These are phyloP conservation scores for Trichogramma pretiosum DNA, from an alignment of 1,140 invertebrate species.

Conservation along the genomic window DNA sequence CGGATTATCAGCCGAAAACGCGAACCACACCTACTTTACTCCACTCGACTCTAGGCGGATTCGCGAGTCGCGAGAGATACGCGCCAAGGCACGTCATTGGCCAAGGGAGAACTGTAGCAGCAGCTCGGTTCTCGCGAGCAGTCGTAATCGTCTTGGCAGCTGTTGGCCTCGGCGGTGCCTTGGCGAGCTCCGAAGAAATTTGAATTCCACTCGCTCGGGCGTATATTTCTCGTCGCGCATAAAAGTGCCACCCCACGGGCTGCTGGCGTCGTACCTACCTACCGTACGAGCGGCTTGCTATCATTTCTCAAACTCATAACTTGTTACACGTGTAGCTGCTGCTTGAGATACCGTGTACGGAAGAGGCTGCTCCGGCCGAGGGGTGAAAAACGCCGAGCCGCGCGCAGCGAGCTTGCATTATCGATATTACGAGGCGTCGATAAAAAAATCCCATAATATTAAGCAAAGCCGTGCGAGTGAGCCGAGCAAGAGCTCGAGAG, in stretches of 20 bases:
- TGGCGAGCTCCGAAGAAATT: too few relatives aligned
- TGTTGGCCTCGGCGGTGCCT: too few relatives aligned
- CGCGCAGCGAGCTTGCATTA: slow-evolving; percentile 36
- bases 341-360: too few relatives aligned
- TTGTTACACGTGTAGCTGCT: slow-evolving; percentile 40
- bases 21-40: too few relatives aligned
- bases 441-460: slow-evolving; percentile 47
- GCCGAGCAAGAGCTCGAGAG: not conserved
- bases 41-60: too few relatives aligned
- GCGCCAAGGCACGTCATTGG: slow-evolving; percentile 21
- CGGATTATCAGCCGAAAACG: too few relatives aligned
- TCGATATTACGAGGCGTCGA: slow-evolving; percentile 45
- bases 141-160: too few relatives aligned
- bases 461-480: slow-evolving; percentile 33
- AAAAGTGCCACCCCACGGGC: not conserved
- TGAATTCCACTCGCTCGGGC: too few relatives aligned
- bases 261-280: too few relatives aligned
- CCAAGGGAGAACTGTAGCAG: slow-evolving; percentile 5
- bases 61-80: slow-evolving; percentile 14
- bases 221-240: not conserved
- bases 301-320: slow-evolving; percentile 43
- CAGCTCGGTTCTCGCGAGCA: too few relatives aligned
- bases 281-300: too few relatives aligned
- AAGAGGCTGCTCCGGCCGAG: not conserved
- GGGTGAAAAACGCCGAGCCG: too few relatives aligned